phyloP scores from a whole-genome alignment of 1,140 invertebrate species.

The Panagrolaimus sp. region DNA sequence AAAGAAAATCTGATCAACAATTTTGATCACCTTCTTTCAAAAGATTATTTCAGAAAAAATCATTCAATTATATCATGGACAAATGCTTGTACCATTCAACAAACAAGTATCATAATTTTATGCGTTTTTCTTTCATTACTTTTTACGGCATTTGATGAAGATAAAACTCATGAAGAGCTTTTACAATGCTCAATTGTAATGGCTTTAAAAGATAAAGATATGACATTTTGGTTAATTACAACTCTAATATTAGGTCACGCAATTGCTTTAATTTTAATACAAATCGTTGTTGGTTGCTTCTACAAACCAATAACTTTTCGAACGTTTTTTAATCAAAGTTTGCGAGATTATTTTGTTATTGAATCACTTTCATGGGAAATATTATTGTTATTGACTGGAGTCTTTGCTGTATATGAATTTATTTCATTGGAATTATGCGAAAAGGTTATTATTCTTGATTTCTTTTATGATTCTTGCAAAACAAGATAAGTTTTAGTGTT shows the following conservation, averaged over 20 bases:
- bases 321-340: slow-evolving; percentile 10
- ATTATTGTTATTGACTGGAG: slow-evolving; percentile 8
- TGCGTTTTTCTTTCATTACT: slow-evolving; percentile 22
- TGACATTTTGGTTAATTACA: slow-evolving; percentile 8
- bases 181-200: slow-evolving; percentile 3
- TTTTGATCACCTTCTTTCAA: no score
- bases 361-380: slow-evolving; percentile 10
- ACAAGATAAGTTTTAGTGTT: slow-evolving; percentile 12
- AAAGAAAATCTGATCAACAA: no score
- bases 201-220: slow-evolving; percentile 8
- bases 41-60: slow-evolving; percentile 22
- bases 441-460: background rate
- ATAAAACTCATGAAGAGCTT: background rate
- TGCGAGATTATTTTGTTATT: slow-evolving; percentile 1
- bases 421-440: slow-evolving; percentile 2
- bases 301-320: background rate
- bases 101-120: slow-evolving; percentile 22
- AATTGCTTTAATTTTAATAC: background rate
- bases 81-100: slow-evolving; percentile 28
- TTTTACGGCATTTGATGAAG: slow-evolving; percentile 30
- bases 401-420: slow-evolving; percentile 15
- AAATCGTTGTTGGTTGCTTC: background rate
- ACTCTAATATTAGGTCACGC: background rate
- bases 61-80: slow-evolving; percentile 16
- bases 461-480: background rate